Conservation (phyloP, 30 jellyfish, hydroid and myxozoan genomes). For the Turritopsis dohrnii region DNA sequence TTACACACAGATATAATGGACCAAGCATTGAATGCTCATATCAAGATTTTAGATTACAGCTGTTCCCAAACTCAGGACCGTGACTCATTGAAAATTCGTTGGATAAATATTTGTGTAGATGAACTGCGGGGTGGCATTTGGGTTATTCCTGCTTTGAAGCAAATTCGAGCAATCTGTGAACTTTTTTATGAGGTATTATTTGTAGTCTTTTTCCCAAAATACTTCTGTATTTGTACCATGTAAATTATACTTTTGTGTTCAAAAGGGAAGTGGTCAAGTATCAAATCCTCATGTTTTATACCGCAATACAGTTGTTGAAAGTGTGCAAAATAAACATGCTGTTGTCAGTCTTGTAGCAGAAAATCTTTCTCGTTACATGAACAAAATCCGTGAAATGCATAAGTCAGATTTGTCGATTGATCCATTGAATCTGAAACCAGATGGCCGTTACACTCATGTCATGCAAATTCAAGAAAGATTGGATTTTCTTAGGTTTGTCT, state of each 20-base stretch:
- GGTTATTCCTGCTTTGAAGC: slow-evolving; percentile 96
- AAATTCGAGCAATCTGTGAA: slow-evolving; percentile 90
- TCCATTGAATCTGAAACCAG: slow-evolving; percentile 55
- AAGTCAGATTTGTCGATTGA: slow-evolving; percentile 66
- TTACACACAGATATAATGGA: slow-evolving; percentile 93
- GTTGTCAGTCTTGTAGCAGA: slow-evolving; percentile 88
- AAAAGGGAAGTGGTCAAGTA: slow-evolving; percentile 77
- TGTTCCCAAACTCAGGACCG: slow-evolving; percentile 95
- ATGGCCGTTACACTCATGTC: slow-evolving; percentile 78
- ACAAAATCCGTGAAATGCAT: slow-evolving; percentile 50
- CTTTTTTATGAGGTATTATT: slow-evolving; percentile 70
- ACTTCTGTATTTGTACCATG: too few relatives aligned
- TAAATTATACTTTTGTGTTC: background rate
- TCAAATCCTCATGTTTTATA: slow-evolving; percentile 77
- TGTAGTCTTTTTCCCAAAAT: too few relatives aligned
- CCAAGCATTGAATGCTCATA: slow-evolving; percentile 89
- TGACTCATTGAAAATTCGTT: slow-evolving; percentile 64
- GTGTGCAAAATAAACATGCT: slow-evolving; percentile 74
- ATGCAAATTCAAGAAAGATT: slow-evolving; percentile 85
- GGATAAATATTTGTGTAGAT: slow-evolving; percentile 76
- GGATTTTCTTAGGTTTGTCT: slow-evolving; percentile 66
- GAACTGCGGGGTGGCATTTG: slow-evolving; percentile 85
- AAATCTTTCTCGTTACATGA: slow-evolving; percentile 63
- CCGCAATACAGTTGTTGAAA: slow-evolving; percentile 83
- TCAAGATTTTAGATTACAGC: slow-evolving; percentile 81